phyloP scores from a whole-genome alignment of 2,113 vertebrate genomes.

The Prionailurus viverrinus region DNA sequence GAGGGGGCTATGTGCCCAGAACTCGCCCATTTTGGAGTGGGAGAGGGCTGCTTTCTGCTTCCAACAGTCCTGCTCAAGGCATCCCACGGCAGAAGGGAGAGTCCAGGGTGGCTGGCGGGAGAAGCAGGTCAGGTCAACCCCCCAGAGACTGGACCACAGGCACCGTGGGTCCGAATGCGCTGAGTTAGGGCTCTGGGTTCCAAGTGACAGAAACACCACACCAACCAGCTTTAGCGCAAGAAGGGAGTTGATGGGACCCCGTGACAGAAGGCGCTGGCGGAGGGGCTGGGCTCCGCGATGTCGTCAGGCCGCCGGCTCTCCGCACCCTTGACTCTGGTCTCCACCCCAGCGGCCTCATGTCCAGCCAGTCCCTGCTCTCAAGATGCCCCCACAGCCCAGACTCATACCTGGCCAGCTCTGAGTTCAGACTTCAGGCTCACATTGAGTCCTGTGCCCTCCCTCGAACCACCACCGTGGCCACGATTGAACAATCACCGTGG shows the following conservation, averaged over 20 bases:
- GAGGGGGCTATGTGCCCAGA: background rate
- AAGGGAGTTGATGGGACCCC: accelerated
- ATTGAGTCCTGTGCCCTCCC: background rate
- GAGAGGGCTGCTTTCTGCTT: background rate
- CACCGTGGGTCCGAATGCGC: accelerated
- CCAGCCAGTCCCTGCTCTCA: background rate
- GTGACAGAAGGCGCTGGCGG: background rate
- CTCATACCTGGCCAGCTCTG: background rate
- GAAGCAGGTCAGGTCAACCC: background rate
- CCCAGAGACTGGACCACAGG: background rate
- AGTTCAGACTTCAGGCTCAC: background rate
- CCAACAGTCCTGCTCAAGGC: background rate
- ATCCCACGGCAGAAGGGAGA: background rate
- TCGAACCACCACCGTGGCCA: accelerated
- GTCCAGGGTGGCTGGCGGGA: background rate
- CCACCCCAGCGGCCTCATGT: accelerated
- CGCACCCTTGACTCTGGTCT: background rate
- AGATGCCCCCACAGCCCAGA: accelerated
- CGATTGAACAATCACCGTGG: accelerated
- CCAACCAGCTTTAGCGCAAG: background rate
- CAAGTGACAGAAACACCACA: background rate
- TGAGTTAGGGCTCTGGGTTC: background rate
- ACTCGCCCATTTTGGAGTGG: background rate
- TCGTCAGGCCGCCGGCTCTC: accelerated
- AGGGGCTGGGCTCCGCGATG: background rate